Evolutionary conservation across 2,797 vertebrate species (phyloP), one percentile per base, ranked within the genome.

Genomic region (Chelmon rostratus): DNA sequence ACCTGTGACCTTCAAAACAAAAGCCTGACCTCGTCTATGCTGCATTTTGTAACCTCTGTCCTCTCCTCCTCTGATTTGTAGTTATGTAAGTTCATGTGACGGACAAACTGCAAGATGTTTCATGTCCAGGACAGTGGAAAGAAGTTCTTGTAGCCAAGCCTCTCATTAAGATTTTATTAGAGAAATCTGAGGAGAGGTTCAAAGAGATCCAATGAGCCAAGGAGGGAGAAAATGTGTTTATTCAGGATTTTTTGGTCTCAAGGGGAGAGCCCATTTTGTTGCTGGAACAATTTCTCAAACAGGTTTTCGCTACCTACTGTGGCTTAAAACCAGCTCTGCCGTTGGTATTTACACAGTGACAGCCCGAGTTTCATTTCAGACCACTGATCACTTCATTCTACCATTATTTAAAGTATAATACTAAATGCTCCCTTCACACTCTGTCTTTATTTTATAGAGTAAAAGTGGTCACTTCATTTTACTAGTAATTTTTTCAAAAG

Each of bases 91-190:
- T 56, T 56, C 68, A 37, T 50, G 6, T 31, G 21, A 62, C 12
- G 2, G 46, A 62, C 31, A 65, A 74, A 73, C 52, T 70, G n/a
- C 25, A 37, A 75, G 62, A 85, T 19, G 54, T 56, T 62, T 66
- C 0, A 0, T 23, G 59, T 81, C 54, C 76, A 68, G 25, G 53
- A 79, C 47, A 23, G 31, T 65, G 80, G 84, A 89, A 70, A 87
- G 59, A 78, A 81, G 44, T 50, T 74, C 18, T 56, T 33, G 40
- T 53, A 46, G 57, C 62, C 57, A 52, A 77, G 71, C n/a, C 61
- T 31, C 75, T 83, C 61, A 35, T 86, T 79, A 82, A 78, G 46
- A 42, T 68, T 87, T 90, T 84, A 89, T 75, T 62, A n/a, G 76
- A 67, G 71, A 73, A 86, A 90, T 59, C 8, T 31, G 69, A 88